Conservation (phyloP, 2,888 invertebrate species). For the Ernsta delagoae region DNA sequence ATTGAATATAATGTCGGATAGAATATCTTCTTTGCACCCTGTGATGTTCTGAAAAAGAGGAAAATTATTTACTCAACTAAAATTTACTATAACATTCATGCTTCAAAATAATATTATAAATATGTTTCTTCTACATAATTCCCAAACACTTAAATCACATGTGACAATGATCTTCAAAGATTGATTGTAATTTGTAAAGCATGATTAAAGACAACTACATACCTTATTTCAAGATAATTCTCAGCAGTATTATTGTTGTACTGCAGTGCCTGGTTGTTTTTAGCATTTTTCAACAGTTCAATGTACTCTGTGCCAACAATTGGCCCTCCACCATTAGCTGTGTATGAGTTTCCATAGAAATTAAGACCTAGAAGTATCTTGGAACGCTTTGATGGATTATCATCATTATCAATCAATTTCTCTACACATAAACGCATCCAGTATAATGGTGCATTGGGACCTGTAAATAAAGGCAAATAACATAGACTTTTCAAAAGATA, state of each 20-base stretch:
- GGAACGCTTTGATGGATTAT: slow-evolving; percentile 83
- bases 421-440: slow-evolving; percentile 93
- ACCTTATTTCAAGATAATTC: slow-evolving; percentile 94
- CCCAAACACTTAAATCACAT: no score
- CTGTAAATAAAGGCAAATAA: slow-evolving; percentile 58
- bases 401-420: slow-evolving; percentile 87
- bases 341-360: slow-evolving; percentile 96
- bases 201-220: slow-evolving; percentile 54
- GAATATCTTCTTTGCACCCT: slow-evolving; percentile 91
- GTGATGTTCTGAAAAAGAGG: slow-evolving; percentile 82
- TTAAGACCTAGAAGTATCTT: slow-evolving; percentile 96
- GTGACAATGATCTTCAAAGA: no score
- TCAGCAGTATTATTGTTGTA: slow-evolving; percentile 93
- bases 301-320: slow-evolving; percentile 92
- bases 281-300: slow-evolving; percentile 89
- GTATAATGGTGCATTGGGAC: slow-evolving; percentile 94
- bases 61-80: no score
- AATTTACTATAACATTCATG: no score
- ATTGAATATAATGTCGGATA: slow-evolving; percentile 96
- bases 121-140: no score
- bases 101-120: no score
- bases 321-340: slow-evolving; percentile 92
- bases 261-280: slow-evolving; percentile 87
- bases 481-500: no score
- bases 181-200: no score